phyloP scores from a whole-genome alignment of 2,888 invertebrate genomes.

The Pycnomerus fuliginosus region DNA sequence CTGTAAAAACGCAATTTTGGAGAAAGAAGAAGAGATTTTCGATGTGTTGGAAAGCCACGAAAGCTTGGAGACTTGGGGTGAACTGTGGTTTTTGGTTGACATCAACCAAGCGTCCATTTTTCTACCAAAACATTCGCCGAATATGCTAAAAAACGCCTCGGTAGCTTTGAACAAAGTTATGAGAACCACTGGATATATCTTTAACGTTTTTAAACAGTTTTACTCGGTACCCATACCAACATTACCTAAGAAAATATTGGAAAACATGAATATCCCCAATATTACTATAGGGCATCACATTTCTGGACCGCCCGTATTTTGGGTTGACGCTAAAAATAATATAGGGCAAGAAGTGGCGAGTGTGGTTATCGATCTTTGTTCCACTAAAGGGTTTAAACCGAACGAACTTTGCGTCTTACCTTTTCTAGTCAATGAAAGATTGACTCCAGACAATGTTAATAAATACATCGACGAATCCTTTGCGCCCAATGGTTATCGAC shows the following conservation, averaged over 20 bases:
- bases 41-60: constrained; percentile 28
- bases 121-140: constrained; percentile 45
- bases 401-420: constrained; percentile 47
- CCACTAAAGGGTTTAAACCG: constrained; percentile 47
- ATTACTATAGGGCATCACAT: constrained; percentile 42
- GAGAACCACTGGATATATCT: constrained; percentile 45
- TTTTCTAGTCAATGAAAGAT: constrained; percentile 41
- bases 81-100: constrained; percentile 50
- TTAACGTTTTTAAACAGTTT: constrained; percentile 44
- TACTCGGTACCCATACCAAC: constrained; percentile 41
- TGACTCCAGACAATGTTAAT: constrained; percentile 41
- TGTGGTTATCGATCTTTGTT: constrained; percentile 45
- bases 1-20: constrained; percentile 23
- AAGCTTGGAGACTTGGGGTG: constrained; percentile 37
- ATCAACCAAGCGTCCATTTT: constrained; percentile 48
- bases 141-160: constrained; percentile 41
- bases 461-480: constrained; percentile 41
- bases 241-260: constrained; percentile 31
- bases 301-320: constrained; percentile 45
- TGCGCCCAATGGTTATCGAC: constrained; percentile 45
- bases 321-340: constrained; percentile 37
- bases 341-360: constrained; percentile 34
- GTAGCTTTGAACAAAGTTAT: constrained; percentile 44
- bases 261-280: constrained; percentile 33
- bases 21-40: constrained; percentile 16